Base-by-base conservation (phyloP, 2,797 vertebrate species). In the Coendou prehensilis region DNA sequence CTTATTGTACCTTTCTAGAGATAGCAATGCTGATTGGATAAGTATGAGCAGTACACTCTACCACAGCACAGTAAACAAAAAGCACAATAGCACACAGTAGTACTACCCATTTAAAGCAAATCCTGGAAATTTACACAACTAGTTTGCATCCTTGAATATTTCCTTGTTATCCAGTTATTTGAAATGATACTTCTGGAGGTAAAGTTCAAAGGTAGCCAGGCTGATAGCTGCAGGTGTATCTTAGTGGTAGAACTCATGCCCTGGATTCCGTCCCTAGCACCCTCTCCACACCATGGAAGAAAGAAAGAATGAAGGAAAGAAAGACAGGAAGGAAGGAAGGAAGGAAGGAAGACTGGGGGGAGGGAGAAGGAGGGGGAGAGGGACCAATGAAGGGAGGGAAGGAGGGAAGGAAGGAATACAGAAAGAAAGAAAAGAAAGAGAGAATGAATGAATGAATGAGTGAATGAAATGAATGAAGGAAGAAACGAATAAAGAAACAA, bases 11-110 rank as follows among this genome's bases (percentile, higher is more conserved):
- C 3, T 54, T 33, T 71, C 28, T 33, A 73, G 37, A 82, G 10
- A 15, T 89, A 30, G 23, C 26, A 41, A 80, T 26, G 33, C 28
- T 90, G 15, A 79, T 59, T 37, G 4, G 30, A 59, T 57, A 84
- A 41, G 50, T 50, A 13, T 81, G 9, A 87, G 67, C 18, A 22
- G 9, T 67, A 30, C 5, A 41, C 14, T 13, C 30, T 78, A 26
- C 3, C 15, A 85, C 33, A 92, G 7, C 9, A 81, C 15, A 84
- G 0, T 63, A 41, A 59, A 56, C 18, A 76, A 71, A 87, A 61
- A 76, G 0, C 2, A 18, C 57, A 9, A 69, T 9, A 52, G 5
- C 30, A 91, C 5, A 1, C 0, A 11, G 17, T 11, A 78, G 3
- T 9, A 28, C 5, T 37, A n/a, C 2, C 41, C 1, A n/a, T 75